A percentile compares a stretch with the other conserved stretches of the same genome.
Conservation (phyloP, 2,797 vertebrate genomes). For the Protonibea diacanthus region DNA sequence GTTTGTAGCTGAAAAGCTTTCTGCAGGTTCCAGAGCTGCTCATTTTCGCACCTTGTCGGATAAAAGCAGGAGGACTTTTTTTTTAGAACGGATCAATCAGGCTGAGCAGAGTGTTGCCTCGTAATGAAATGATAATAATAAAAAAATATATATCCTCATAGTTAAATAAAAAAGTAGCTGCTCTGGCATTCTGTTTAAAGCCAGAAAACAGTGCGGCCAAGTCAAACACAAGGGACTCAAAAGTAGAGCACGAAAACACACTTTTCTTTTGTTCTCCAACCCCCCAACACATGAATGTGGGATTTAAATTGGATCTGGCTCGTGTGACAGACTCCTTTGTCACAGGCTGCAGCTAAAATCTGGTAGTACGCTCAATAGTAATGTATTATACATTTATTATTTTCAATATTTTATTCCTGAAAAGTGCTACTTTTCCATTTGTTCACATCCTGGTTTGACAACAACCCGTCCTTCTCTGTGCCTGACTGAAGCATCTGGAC, state of each 20-base stretch:
- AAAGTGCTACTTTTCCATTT: neutral
- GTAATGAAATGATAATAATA: constrained; percentile 42
- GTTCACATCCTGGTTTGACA: neutral
- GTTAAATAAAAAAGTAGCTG: constrained; percentile 23
- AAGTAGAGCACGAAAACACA: constrained; percentile 6
- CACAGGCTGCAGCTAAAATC: neutral
- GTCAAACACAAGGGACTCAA: constrained; percentile 30
- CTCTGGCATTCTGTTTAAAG: constrained; percentile 44
- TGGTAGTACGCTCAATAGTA: neutral
- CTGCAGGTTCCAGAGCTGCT: neutral
- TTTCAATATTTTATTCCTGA: neutral
- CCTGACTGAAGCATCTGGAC: neutral
- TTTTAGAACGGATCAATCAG: constrained; percentile 24
- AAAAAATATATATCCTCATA: constrained; percentile 30
- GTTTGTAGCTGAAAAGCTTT: neutral
- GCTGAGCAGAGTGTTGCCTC: constrained; percentile 26
- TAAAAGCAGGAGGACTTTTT: neutral
- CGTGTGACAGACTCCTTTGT: neutral
- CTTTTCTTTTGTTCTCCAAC: constrained; percentile 37
- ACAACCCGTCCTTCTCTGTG: neutral
- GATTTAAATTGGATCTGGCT: constrained; percentile 24
- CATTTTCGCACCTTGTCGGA: constrained; percentile 1
- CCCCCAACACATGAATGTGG: constrained; percentile 8
- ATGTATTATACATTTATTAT: neutral
- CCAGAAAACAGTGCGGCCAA: constrained; percentile 35